Conservation (phyloP, 2,797 vertebrate species). For the Falco naumanni region DNA sequence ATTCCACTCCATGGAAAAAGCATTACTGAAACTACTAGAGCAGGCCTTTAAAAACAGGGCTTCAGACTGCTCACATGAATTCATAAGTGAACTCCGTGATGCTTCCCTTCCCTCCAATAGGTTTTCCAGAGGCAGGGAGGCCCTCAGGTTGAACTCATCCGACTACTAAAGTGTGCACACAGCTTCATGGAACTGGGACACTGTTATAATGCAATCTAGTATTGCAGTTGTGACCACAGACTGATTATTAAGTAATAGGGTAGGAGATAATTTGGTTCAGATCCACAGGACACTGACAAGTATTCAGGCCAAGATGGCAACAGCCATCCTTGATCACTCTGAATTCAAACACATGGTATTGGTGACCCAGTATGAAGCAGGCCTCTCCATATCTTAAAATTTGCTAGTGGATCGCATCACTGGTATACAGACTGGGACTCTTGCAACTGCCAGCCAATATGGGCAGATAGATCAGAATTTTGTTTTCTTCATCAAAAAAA, state of each 20-base stretch:
- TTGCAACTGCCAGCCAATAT: no score
- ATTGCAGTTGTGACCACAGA: neutral
- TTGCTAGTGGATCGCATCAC: no score
- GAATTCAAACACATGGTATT: neutral
- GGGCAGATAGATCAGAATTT: no score
- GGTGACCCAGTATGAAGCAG: neutral
- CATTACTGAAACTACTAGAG: neutral
- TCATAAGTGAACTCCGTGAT: neutral
- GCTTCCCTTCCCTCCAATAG: neutral
- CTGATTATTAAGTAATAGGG: neutral
- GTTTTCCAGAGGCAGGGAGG: neutral
- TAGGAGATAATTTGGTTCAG: neutral
- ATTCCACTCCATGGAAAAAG: neutral
- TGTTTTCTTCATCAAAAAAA: no score
- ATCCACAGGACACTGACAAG: neutral
- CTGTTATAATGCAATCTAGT: neutral
- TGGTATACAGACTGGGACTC: no score
- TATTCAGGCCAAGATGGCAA: neutral
- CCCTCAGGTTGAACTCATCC: neutral
- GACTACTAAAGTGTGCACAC: fast-evolving
- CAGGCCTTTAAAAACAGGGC: neutral
- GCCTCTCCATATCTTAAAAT: no score
- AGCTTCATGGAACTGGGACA: neutral
- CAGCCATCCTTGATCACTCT: neutral
- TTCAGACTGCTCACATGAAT: neutral